Evolutionary conservation across 1,140 invertebrate species (phyloP).

Genomic region (Calycopis cecrops): DNA sequence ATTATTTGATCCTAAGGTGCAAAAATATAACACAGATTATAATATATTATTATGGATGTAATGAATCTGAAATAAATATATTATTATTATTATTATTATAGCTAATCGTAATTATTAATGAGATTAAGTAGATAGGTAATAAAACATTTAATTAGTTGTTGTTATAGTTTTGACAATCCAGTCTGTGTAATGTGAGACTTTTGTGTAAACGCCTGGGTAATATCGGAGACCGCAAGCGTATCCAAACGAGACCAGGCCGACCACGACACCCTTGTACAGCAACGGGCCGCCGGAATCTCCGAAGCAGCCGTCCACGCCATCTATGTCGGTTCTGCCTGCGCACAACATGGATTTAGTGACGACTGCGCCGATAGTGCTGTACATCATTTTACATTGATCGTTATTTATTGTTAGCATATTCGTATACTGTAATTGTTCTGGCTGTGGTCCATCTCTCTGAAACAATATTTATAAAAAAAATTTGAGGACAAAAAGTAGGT

Average conservation of each 20-base stretch:
- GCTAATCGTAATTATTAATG: no score
- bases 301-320: slow-evolving; percentile 68
- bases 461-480: slow-evolving; percentile 18
- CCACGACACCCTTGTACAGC: slow-evolving; percentile 60
- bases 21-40: no score
- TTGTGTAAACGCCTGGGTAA: slow-evolving; percentile 80
- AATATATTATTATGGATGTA: no score
- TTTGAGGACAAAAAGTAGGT: no score
- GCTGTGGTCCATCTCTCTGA: slow-evolving; percentile 48
- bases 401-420: slow-evolving; percentile 42
- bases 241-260: slow-evolving; percentile 78
- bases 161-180: slow-evolving; percentile 65
- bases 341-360: slow-evolving; percentile 83
- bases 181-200: slow-evolving; percentile 67
- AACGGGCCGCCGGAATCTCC: slow-evolving; percentile 78
- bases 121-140: no score
- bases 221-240: slow-evolving; percentile 74
- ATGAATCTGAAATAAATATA: no score
- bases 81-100: no score
- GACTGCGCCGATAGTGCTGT: slow-evolving; percentile 46
- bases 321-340: slow-evolving; percentile 74
- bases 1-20: no score
- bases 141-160: slow-evolving; percentile 14
- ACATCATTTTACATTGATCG: slow-evolving; percentile 40
- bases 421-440: slow-evolving; percentile 51